Evolutionary conservation across 2,888 invertebrate genomes (phyloP), one percentile per base, ranked within the genome.

Genomic region (Ophraella communa): DNA sequence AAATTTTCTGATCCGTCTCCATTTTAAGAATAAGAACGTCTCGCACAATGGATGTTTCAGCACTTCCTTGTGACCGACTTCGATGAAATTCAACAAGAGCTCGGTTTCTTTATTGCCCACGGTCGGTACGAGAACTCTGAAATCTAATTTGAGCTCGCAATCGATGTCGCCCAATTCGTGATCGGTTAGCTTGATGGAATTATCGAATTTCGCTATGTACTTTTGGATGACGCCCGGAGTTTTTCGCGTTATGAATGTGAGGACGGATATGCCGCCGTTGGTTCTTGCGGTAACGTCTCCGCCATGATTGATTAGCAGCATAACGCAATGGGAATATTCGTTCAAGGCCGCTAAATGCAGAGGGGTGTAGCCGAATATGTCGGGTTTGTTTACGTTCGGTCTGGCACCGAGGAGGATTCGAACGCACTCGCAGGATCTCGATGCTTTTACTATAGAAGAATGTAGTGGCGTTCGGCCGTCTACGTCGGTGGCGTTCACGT

Each of bases 111-210:
- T 91, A 3, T 91, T 89, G 4, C 86, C 83, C 45, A 87, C 74
- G 69, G 86, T 81, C 55, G 90, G 88, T 69, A 92, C 86, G 70
- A 90, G 79, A 57, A 89, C 81, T 76, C 85, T 79, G 79, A 89
- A 85, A 77, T 91, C 90, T 55, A 91, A 78, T 78, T 88, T 90
- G 1, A 94, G 85, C 79, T 94, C 93, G 74, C 94, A 94, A 77
- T 94, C 94, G 0, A 93, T 91, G 73, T 94, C 94, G 0, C 93
- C 93, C 21, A 94, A 84, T 78, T 94, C 94, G 74, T 94, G 93
- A 75, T 94, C 94, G 74, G 91, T 91, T 5, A 70, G 85, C 71
- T 89, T 89, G 11, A 94, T 90, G 0, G 92, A 89, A 35, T 89
- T 86, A 73, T 93, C 92, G 47, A 94, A 85, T 77, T 91, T 90